A percentile compares a stretch with the other conserved stretches of the same genome.
Conservation (phyloP, 53 echinoderm and acorn worm species). For the Holothuria scabra region DNA sequence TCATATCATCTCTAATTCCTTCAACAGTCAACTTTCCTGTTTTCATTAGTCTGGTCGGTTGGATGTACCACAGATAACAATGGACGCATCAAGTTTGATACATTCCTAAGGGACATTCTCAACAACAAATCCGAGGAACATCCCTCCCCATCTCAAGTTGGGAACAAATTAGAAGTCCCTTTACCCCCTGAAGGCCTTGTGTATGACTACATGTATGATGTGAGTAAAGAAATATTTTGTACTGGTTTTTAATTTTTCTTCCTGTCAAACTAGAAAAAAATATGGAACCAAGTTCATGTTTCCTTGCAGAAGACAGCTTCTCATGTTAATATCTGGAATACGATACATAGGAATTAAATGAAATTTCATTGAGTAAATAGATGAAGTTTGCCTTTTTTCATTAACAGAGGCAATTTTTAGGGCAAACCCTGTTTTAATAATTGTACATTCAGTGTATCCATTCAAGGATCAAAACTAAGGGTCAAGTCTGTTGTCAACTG, state of each 20-base stretch:
- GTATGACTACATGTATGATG: constrained; percentile 99
- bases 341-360: too few relatives aligned
- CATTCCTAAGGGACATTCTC: constrained; percentile 76
- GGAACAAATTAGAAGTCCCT: constrained; percentile 91
- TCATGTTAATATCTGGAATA: too few relatives aligned
- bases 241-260: neutral
- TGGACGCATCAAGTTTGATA: constrained; percentile 92
- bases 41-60: constrained; percentile 95
- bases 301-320: too few relatives aligned
- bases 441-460: constrained; percentile 76
- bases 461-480: constrained; percentile 85
- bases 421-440: neutral
- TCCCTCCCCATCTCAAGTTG: constrained; percentile 87
- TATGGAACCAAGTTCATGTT: too few relatives aligned
- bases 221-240: constrained; percentile 48
- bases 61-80: constrained; percentile 88
- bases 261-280: too few relatives aligned
- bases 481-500: constrained; percentile 63
- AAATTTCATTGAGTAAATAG: too few relatives aligned
- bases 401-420: too few relatives aligned
- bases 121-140: constrained; percentile 81
- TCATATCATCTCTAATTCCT: neutral
- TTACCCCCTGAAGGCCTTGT: constrained; percentile 94
- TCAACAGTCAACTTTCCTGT: constrained; percentile 85
- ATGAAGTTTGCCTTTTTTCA: too few relatives aligned